Conservation (phyloP, 2,113 vertebrate genomes). For the Morone chrysops region DNA sequence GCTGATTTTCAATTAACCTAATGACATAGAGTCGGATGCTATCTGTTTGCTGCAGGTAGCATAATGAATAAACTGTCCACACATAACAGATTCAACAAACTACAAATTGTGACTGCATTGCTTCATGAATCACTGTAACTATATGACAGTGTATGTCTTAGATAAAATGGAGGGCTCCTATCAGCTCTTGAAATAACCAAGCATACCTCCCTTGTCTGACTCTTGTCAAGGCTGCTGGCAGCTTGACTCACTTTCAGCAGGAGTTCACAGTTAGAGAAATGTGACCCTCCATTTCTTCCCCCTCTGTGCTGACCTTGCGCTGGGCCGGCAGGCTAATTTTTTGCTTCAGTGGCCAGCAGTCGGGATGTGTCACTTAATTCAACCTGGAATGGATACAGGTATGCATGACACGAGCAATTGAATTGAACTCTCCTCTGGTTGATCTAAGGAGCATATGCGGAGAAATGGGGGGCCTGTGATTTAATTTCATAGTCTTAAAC, state of each 20-base stretch:
- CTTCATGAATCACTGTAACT: background rate
- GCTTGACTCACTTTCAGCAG: constrained; percentile 54
- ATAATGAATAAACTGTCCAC: background rate
- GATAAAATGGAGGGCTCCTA: constrained; percentile 8
- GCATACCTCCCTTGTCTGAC: constrained; percentile 26
- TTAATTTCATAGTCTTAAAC: constrained; percentile 17
- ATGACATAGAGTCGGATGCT: constrained; percentile 34
- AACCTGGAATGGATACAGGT: constrained; percentile 85
- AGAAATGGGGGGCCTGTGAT: background rate
- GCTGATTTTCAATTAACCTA: constrained; percentile 65
- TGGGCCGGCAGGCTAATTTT: constrained; percentile 87
- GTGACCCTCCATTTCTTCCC: constrained; percentile 81
- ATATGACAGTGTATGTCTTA: constrained; percentile 29
- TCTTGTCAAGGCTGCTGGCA: constrained; percentile 52
- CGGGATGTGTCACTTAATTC: constrained; percentile 88
- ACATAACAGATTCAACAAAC: constrained; percentile 6
- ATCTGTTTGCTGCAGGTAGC: constrained; percentile 39
- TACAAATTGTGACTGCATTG: background rate
- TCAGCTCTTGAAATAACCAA: constrained; percentile 47
- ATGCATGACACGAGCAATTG: constrained; percentile 73
- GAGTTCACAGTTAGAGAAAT: constrained; percentile 64
- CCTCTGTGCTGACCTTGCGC: constrained; percentile 82
- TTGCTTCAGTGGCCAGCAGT: constrained; percentile 88
- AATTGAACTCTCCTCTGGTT: constrained; percentile 70
- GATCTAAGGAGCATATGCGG: constrained; percentile 44